These are phyloP conservation scores for Pandemis corylana DNA, from an alignment of 2,888 invertebrate genomes.

Conservation along the genomic window DNA sequence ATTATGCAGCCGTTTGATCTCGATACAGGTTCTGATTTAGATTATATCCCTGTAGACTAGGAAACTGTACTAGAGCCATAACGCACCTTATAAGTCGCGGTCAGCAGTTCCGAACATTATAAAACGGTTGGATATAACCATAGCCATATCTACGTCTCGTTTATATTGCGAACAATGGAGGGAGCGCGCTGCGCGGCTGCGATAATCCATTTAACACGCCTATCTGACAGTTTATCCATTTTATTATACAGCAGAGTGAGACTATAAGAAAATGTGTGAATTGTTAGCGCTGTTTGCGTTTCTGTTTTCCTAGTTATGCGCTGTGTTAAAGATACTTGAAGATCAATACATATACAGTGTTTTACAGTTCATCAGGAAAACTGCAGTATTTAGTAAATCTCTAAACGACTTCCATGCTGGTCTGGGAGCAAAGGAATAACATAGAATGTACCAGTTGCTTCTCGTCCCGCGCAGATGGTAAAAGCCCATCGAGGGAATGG, in stretches of 20 bases:
- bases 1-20: constrained; percentile 6
- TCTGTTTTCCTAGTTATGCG: too few species aligned
- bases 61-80: constrained; percentile 4
- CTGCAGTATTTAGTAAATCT: too few species aligned
- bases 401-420: too few species aligned
- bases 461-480: too few species aligned
- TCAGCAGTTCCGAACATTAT: constrained; percentile 6
- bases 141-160: constrained; percentile 27
- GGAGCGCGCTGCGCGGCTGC: constrained; percentile 11
- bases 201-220: constrained; percentile 36
- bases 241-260: constrained; percentile 4
- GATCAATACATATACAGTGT: too few species aligned
- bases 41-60: not conserved
- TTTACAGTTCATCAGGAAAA: too few species aligned
- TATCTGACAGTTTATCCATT: constrained; percentile 35
- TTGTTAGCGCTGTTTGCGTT: not conserved
- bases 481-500: too few species aligned
- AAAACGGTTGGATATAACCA: constrained; percentile 26
- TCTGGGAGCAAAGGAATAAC: too few species aligned
- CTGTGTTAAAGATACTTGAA: too few species aligned
- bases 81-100: constrained; percentile 17
- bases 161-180: constrained; percentile 31
- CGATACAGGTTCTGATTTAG: not conserved
- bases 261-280: constrained; percentile 19
- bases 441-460: too few species aligned